Evolutionary conservation across 2,888 invertebrate genomes (phyloP).

Genomic region (Acrobasis suavella): DNA sequence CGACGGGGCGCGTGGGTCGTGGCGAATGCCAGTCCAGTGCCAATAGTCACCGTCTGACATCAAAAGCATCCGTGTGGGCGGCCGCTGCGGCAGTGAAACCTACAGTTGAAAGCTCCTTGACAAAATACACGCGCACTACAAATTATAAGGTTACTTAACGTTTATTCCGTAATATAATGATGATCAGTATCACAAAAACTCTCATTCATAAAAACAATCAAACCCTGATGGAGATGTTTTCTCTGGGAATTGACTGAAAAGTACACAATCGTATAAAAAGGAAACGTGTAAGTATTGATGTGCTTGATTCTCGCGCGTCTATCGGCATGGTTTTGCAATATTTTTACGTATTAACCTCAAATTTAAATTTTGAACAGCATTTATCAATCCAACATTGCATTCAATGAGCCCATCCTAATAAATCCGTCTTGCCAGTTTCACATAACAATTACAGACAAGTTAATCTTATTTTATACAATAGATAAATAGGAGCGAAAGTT

Average conservation of each 20-base stretch:
- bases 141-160: constrained; percentile 52
- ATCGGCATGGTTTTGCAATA: too few relatives aligned
- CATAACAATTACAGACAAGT: too few relatives aligned
- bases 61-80: constrained; percentile 61
- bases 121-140: constrained; percentile 46
- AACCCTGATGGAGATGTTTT: neutral
- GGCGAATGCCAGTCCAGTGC: constrained; percentile 46
- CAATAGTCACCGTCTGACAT: constrained; percentile 51
- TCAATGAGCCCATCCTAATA: too few relatives aligned
- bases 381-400: too few relatives aligned
- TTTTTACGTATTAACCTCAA: too few relatives aligned
- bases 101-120: constrained; percentile 58
- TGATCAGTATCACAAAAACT: constrained; percentile 37
- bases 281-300: too few relatives aligned
- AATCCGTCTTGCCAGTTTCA: too few relatives aligned
- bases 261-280: neutral
- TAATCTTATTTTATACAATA: too few relatives aligned
- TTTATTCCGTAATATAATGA: constrained; percentile 46
- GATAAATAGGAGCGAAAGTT: too few relatives aligned
- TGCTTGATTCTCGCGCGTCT: too few relatives aligned
- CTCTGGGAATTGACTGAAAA: neutral
- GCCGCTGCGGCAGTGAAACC: constrained; percentile 54
- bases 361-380: too few relatives aligned
- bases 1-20: constrained; percentile 60
- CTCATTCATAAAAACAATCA: constrained; percentile 42